A percentile compares a stretch with the other conserved stretches of the same genome.
Evolutionary conservation across 2,888 invertebrate genomes (phyloP).

Genomic region (Diarsia rubi): DNA sequence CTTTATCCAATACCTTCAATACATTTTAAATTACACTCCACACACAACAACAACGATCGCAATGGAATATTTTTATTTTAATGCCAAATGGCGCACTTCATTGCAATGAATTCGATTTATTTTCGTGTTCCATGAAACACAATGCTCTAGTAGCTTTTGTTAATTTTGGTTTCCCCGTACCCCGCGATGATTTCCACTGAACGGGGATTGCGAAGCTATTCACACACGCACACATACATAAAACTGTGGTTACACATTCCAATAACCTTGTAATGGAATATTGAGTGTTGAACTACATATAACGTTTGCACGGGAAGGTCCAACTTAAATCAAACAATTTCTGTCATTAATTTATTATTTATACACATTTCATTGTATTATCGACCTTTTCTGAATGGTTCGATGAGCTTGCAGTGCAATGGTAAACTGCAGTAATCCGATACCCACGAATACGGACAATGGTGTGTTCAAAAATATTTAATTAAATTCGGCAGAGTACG

Average conservation of each 20-base stretch:
- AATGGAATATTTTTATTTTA: neutral
- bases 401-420: neutral
- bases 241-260: neutral
- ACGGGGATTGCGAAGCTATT: neutral
- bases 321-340: neutral
- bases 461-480: neutral
- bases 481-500: neutral
- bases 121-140: neutral
- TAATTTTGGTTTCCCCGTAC: neutral
- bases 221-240: neutral
- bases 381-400: neutral
- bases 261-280: neutral
- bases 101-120: conserved; percentile 9
- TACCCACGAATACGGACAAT: neutral
- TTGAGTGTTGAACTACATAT: conserved; percentile 17
- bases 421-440: neutral
- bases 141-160: neutral
- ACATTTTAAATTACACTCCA: neutral
- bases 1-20: neutral
- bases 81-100: neutral
- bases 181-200: neutral
- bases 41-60: neutral
- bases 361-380: neutral
- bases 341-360: neutral
- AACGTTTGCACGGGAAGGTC: neutral